phyloP scores from a whole-genome alignment of 2,797 vertebrate genomes.

The Rallus crepitans region DNA sequence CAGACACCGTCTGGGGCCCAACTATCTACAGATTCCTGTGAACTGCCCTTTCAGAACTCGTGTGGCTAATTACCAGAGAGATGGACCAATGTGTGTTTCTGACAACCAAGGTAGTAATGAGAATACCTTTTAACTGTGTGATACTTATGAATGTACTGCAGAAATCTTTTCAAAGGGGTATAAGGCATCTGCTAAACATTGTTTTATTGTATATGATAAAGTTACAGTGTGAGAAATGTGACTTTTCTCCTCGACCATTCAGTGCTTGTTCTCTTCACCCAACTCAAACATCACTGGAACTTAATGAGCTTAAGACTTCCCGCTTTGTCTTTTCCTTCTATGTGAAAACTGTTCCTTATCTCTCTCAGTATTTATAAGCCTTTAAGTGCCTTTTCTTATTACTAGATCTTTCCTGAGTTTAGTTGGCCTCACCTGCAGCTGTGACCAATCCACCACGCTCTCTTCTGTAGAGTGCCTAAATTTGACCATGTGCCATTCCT shows the following conservation, averaged over 20 bases:
- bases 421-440: neutral
- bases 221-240: neutral
- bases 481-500: neutral
- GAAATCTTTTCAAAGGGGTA: neutral
- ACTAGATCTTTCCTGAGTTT: neutral
- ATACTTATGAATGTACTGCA: fast-evolving
- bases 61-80: constrained; percentile 93
- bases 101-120: constrained; percentile 90
- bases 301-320: neutral
- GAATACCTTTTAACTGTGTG: neutral
- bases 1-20: constrained; percentile 92
- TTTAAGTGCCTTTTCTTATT: neutral
- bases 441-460: neutral
- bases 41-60: constrained; percentile 92
- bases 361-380: neutral
- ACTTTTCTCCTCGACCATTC: neutral
- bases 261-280: neutral
- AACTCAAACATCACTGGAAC: neutral
- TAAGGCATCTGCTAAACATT: neutral
- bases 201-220: neutral
- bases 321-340: neutral
- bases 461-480: neutral
- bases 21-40: constrained; percentile 94
- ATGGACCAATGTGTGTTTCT: constrained; percentile 91
- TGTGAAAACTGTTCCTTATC: neutral